Evolutionary conservation across 2,888 invertebrate genomes (phyloP), one percentile per base, ranked within the genome.

Genomic region (Zeuzera pyrina): DNA sequence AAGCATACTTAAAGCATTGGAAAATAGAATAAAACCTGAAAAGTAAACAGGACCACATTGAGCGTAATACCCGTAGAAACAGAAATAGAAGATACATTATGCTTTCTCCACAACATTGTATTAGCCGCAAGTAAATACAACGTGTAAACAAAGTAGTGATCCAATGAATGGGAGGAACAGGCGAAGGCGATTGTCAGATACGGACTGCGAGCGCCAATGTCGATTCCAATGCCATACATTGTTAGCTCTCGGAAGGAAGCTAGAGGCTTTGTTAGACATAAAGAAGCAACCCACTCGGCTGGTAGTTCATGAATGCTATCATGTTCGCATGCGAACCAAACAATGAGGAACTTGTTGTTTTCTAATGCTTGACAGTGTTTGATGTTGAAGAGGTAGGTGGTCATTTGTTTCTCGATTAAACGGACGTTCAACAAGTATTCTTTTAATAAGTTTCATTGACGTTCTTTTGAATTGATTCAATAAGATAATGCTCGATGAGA

Each of bases 191-290:
- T 78, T 63, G 71, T 72, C 69, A 76, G 79, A 77, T 68, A 78
- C 72, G 69, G 52, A 48, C 52, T 43, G 42, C 60, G 62, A 55
- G 47, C 59, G 56, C 73, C 78, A 79, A 79, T 78, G 78, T 76
- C 78, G 76, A 63, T 52, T 56, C 65, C 79, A 79, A 79, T 79
- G 79, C 77, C 79, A 65, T 50, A 66, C 73, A 79, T 79, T 78
- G 78, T 79, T 73, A 52, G 39, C 40, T 53, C 57, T 67, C 68
- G 73, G 78, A 77, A 78, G 79, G 78, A 79, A 79, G 69, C 66
- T 43, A 56, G 23, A 54, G 55, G 65, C 68, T 73, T 71, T 72
- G 71, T 72, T 68, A 48, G 48, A 40, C 57, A 48, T 44, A 49
- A 54, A 58, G 57, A 62, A 43, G 56, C 49, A 45, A 52, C 53